A percentile compares a stretch with the other conserved stretches of the same genome.
Evolutionary conservation across 2,888 invertebrate genomes (phyloP).

Genomic region (Aspidiotus rigidus): DNA sequence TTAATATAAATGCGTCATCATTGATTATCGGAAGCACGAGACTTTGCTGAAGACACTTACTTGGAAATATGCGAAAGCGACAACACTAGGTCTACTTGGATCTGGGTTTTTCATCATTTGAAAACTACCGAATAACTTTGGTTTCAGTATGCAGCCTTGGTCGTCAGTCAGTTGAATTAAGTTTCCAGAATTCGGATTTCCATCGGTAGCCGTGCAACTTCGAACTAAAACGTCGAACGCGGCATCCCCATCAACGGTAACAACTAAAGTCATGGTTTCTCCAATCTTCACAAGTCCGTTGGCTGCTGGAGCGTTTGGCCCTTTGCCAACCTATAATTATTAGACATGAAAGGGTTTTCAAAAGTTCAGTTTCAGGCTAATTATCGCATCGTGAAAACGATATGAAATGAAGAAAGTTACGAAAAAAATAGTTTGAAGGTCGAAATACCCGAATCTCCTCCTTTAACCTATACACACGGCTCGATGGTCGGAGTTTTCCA

Average conservation of each 20-base stretch:
- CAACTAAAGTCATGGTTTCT: constrained; percentile 69
- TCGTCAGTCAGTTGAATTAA: constrained; percentile 62
- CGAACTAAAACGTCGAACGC: constrained; percentile 66
- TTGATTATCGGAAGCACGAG: not conserved
- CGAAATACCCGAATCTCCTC: too few species aligned
- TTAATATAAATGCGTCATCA: not conserved
- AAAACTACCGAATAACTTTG: constrained; percentile 71
- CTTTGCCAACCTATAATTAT: constrained; percentile 52
- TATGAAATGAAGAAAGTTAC: not conserved
- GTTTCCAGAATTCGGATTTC: constrained; percentile 49
- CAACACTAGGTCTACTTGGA: constrained; percentile 53
- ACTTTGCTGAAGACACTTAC: constrained; percentile 35
- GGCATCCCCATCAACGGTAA: constrained; percentile 67
- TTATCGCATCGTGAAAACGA: not conserved
- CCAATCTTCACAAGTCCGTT: constrained; percentile 71
- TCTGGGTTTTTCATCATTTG: constrained; percentile 68
- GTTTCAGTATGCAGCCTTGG: constrained; percentile 66
- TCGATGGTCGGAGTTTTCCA: too few species aligned
- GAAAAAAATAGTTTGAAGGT: too few species aligned
- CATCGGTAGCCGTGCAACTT: constrained; percentile 66
- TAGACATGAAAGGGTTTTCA: too few species aligned
- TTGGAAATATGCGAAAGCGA: constrained; percentile 67
- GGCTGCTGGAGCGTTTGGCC: constrained; percentile 66
- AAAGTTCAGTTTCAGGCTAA: not conserved
- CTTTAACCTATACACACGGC: too few species aligned